These are phyloP conservation scores for Python bivittatus DNA, from an alignment of 2,113 vertebrate species.

Conservation along the genomic window DNA sequence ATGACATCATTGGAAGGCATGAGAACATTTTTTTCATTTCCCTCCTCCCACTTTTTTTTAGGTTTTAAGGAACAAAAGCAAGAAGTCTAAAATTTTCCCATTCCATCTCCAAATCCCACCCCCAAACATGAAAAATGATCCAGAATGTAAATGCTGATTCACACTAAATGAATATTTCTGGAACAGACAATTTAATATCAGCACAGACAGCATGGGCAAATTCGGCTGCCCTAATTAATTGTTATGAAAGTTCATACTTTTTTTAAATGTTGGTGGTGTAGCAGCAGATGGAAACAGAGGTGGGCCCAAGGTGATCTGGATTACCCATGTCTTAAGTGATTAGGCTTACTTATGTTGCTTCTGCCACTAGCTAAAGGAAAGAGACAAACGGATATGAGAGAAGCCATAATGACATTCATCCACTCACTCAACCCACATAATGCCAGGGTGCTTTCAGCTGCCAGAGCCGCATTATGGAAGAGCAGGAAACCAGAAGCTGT, in stretches of 20 bases:
- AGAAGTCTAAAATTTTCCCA: not conserved
- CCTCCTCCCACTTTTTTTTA: not conserved
- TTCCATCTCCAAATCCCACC: not conserved
- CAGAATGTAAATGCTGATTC: not conserved
- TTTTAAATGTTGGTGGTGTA: not conserved
- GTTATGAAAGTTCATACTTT: not conserved
- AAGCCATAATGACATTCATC: not conserved
- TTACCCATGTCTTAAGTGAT: not conserved
- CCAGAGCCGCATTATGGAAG: not conserved
- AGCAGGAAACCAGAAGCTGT: not conserved
- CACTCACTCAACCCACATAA: not conserved
- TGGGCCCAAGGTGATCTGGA: not conserved
- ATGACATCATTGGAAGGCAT: not conserved
- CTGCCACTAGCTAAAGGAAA: not conserved
- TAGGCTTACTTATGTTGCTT: not conserved
- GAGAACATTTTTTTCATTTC: not conserved
- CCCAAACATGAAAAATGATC: not conserved
- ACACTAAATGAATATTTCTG: not conserved
- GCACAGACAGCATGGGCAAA: not conserved
- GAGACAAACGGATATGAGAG: not conserved
- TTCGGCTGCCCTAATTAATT: not conserved
- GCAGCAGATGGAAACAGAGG: not conserved
- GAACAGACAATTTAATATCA: not conserved
- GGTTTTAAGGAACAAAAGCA: not conserved
- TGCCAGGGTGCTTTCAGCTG: not conserved